Percentiles rank a stretch among this genome's conserved stretches.
These are phyloP conservation scores for Zootoca vivipara DNA, from an alignment of 2,113 vertebrate species.

Conservation along the genomic window DNA sequence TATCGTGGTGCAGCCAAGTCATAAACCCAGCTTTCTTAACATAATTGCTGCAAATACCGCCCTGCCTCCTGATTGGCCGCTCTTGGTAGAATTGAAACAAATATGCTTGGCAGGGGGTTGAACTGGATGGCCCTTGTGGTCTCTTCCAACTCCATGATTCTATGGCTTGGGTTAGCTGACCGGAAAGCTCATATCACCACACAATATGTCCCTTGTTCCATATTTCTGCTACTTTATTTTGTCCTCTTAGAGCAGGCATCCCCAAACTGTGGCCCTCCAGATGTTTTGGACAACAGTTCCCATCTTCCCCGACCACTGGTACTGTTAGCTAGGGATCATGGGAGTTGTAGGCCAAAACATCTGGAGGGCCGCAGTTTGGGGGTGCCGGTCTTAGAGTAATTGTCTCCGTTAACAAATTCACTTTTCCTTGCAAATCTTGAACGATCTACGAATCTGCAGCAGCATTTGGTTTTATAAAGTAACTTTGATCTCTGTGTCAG, in stretches of 20 bases:
- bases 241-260: not conserved
- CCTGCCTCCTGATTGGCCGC: not conserved
- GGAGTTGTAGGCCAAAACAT: too few species aligned
- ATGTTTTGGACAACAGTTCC: too few species aligned
- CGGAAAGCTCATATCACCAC: not conserved
- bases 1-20: not conserved
- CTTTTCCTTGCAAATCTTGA: not conserved
- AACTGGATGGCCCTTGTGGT: too few species aligned
- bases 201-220: too few species aligned
- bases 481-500: not conserved
- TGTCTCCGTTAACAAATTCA: not conserved
- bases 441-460: too few species aligned
- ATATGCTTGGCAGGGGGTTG: too few species aligned
- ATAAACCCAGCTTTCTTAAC: not conserved
- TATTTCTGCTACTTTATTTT: not conserved
- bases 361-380: too few species aligned
- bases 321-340: too few species aligned
- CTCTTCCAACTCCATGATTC: too few species aligned
- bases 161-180: not conserved
- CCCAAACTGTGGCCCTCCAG: too few species aligned
- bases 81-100: not conserved
- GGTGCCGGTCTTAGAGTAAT: not conserved
- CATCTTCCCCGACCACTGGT: too few species aligned
- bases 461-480: not conserved
- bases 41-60: not conserved